Percentiles rank a stretch among this genome's conserved stretches.
phyloP scores from a whole-genome alignment of 1,140 invertebrate species.

The Hycleus cichorii region DNA sequence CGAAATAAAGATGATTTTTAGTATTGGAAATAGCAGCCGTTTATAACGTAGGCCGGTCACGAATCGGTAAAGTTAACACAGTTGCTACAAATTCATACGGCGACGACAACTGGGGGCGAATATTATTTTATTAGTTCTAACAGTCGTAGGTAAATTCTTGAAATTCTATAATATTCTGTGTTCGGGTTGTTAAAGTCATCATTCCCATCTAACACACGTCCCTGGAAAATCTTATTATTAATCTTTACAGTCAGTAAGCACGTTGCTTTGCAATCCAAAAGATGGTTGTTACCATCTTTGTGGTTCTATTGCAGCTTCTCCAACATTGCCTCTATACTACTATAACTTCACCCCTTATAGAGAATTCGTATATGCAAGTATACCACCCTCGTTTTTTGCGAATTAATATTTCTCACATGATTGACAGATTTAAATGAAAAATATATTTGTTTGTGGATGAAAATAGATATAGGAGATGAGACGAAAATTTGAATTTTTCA shows the following conservation, averaged over 20 bases:
- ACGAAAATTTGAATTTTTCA: no score
- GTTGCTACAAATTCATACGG: no score
- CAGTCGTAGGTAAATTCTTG: conserved; percentile 12
- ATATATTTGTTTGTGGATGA: neutral
- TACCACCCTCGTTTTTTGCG: neutral
- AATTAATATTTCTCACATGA: conserved; percentile 17
- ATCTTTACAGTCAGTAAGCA: conserved; percentile 34
- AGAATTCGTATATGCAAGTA: neutral
- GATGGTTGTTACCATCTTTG: conserved; percentile 28
- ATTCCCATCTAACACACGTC: conserved; percentile 34
- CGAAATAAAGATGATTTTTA: no score
- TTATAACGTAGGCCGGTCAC: no score
- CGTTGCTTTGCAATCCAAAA: conserved; percentile 22
- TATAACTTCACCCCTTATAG: neutral
- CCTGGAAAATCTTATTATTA: conserved; percentile 34
- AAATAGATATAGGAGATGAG: no score
- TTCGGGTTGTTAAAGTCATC: conserved; percentile 25
- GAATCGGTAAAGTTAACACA: no score
- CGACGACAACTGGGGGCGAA: neutral
- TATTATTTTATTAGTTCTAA: conserved; percentile 17
- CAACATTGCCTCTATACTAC: conserved; percentile 21
- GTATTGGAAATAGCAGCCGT: no score
- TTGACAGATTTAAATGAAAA: conserved; percentile 11
- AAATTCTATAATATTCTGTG: conserved; percentile 8
- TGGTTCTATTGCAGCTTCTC: conserved; percentile 15